Evolutionary conservation across 2,888 invertebrate genomes (phyloP), one percentile per base, ranked within the genome.

Genomic region (Drosophila rellima): DNA sequence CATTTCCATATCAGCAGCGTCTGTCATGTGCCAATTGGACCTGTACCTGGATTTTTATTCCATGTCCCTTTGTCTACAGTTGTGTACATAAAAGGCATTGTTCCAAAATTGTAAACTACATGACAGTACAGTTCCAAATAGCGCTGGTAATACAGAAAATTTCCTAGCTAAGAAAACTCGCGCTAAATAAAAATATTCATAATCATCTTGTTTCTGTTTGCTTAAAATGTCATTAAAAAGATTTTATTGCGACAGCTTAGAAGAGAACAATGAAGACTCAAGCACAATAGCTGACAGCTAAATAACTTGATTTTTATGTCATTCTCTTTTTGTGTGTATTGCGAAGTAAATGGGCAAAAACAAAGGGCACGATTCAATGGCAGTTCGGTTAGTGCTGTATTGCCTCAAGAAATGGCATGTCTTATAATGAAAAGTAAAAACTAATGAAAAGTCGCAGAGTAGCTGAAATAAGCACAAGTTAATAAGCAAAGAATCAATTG

Each of bases 1-100:
- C 52, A 56, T 65, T 37, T 42, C 7, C 26, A 26, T 59, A 52
- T 57, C 62, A 50, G 44, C 39, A 15, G 11, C 56, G 40, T 54
- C 54, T 44, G 54, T 42, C 61, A n/a, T 74, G 61, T 39, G 63
- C 72, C 74, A 80, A 72, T 85, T 82, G 83, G 64, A 77, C 40
- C 62, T 63, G 47, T 50, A 61, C 57, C 72, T 57, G 29, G 35
- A 56, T 57, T 67, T 61, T 85, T 67, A 20, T 69, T 23, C 4
- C 5, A 48, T 29, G 17, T 18, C 66, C 54, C 63, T 61, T 85
- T 84, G 81, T 82, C 47, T 64, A 55, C 65, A 78, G 57, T 72
- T 31, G 66, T 55, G 33, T 45, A 51, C 61, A 68, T 56, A 54
- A 31, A 47, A 29, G 33, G 37, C 33, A 66, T 75, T 78, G 70